These are phyloP conservation scores for Latheticus oryzae DNA, from an alignment of 2,888 invertebrate species.

Conservation along the genomic window DNA sequence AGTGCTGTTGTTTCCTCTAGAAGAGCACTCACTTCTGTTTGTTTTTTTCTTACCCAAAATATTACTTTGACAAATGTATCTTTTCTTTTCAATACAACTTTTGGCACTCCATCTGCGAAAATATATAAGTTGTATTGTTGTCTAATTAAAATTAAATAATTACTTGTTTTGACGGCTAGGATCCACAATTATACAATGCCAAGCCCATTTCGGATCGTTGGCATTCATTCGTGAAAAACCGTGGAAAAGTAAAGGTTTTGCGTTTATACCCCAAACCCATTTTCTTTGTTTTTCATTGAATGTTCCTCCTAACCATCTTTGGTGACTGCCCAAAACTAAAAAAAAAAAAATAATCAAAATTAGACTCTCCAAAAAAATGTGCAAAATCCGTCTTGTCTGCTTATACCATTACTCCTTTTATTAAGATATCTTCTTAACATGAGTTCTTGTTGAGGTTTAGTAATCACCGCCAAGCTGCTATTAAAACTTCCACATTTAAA, in stretches of 20 bases:
- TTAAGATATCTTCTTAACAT: slow-evolving; percentile 28
- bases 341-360: slow-evolving; percentile 6
- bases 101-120: slow-evolving; percentile 36
- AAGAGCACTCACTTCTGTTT: slow-evolving; percentile 4
- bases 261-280: slow-evolving; percentile 83
- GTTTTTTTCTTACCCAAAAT: slow-evolving; percentile 9
- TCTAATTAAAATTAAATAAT: slow-evolving; percentile 3
- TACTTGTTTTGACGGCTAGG: slow-evolving; percentile 61
- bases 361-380: neutral
- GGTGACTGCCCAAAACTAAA: too few species aligned
- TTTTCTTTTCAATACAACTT: slow-evolving; percentile 44
- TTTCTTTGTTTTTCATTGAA: slow-evolving; percentile 76
- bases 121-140: neutral
- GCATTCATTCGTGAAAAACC: slow-evolving; percentile 75
- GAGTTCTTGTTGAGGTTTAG: slow-evolving; percentile 33
- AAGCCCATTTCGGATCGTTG: slow-evolving; percentile 69
- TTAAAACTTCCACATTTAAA: slow-evolving; percentile 49
- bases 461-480: slow-evolving; percentile 38
- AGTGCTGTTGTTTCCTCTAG: neutral
- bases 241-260: slow-evolving; percentile 75
- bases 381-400: too few species aligned
- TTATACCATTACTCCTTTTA: slow-evolving; percentile 7
- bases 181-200: slow-evolving; percentile 80
- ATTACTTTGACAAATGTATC: slow-evolving; percentile 43
- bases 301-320: slow-evolving; percentile 85